Evolutionary conservation across 2,797 vertebrate species (phyloP), one percentile per base, ranked within the genome.

Genomic region (Hafferia zeledoni): DNA sequence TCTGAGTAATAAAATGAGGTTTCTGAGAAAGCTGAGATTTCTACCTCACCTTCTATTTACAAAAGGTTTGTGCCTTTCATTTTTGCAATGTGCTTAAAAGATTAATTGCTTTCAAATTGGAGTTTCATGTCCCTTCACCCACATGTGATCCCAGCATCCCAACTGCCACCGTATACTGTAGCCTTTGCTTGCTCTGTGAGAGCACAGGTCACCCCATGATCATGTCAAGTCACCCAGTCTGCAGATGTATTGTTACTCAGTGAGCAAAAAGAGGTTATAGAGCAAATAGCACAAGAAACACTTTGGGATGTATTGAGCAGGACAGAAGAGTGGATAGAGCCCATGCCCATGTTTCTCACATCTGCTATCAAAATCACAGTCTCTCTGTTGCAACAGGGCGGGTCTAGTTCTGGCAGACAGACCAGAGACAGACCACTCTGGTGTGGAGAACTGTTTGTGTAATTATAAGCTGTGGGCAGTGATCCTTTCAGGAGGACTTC

Each of bases 91-190:
- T 46, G 12, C 39, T 68, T 71, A 17, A 41, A 79, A 77, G 22
- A 46, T 69, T 9, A 0, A 20, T 84, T 55, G 19, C 20, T 76
- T 53, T 43, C 39, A 41, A 83, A 39, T 37, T 9, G 9, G 27
- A 25, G 5, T 57, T 39, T 57, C 7, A 9, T 65, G 47, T 11
- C 23, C 19, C 27, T 64, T 86, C n/a, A 18, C 3, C 37, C 16
- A 0, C 14, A 3, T 7, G 30, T 70, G 52, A 23, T 25, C 30
- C 12, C 7, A 28, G 60, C 20, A 18, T 31, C 25, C 27, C 11
- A 13, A 1, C 0, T 64, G 15, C n/a, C 8, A 6, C 25, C 0
- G 1, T 1, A 27, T n/a, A 6, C 19, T 0, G 1, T 1, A 23
- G n/a, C 31, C 17, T 81, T 72, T 43, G 30, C 33, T 56, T 19